Base-by-base conservation (phyloP, 2,113 vertebrate genomes). In the Uria aalge region DNA sequence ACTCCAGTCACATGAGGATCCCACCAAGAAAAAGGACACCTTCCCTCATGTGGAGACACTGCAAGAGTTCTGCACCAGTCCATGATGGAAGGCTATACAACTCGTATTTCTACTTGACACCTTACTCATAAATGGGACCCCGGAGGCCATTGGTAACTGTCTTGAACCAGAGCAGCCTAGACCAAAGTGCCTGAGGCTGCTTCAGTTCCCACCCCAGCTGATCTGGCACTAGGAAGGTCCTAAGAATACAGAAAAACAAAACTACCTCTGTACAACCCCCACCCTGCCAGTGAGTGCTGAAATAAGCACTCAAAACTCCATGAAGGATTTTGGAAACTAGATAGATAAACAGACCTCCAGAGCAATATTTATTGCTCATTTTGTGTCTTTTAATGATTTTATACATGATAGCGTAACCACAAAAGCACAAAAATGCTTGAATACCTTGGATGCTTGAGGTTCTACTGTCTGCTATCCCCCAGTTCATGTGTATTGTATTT, bases 111-210 rank as follows among this genome's bases (percentile, higher is more conserved):
- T 85, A 57, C 48, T 88, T 96, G 90, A 90, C 78, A 95, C 78
- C 74, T 94, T 77, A 34, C 55, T 71, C 64, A 43, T 88, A 94
- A 96, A 94, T 79, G 90, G 90, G 67, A 12, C 92, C 41, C 71
- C 32, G 47, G 77, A 69, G 64, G 29, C 32, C 15, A 8, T 55
- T 76, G 72, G 80, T 95, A 85, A 88, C 62, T 63, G 71, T 82
- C 53, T 93, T 94, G 89, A 92, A 95, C 66, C 73, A 88, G 48
- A 76, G 64, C 36, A 85, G 78, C 79, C 86, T 47, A 81, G 27
- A 96, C 87, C 84, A 75, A 93, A 94, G 34, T 50, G 94, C 84
- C 87, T 48, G 60, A 64, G 74, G 93, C 87, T 95, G 80, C 74
- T 89, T 78, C 77, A 45, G 30, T 87, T 92, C 85, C 84, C 57